Base-by-base conservation (phyloP, 1,140 invertebrate genomes). In the Bombus superbus region DNA sequence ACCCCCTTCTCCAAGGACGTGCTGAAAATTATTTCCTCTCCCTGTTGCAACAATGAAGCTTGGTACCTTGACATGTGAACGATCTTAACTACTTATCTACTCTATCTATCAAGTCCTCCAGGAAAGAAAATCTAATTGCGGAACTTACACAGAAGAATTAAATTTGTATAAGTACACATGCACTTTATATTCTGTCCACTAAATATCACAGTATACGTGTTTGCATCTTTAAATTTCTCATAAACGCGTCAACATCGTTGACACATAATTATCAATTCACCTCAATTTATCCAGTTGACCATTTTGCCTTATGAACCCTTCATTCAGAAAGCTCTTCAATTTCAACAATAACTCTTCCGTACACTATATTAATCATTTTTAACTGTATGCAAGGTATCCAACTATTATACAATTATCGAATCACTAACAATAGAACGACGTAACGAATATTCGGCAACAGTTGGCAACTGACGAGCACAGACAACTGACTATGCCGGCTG, bases 21-120 rank as follows among this genome's bases (percentile, higher is more conserved):
- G 88, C 85, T 89, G 88, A 90, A 89, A 89, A 89, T 89, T 77
- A 89, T 89, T 90, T 90, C 89, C 86, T 90, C 86, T 68, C 59
- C 81, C 76, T 83, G 69, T 68, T 57, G 68, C 81, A 88, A 83
- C 88, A 89, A 89, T 87, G 88, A 90, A 81, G 73, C 81, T 85
- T 79, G 8, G 59, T 75, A 62, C 71, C 77, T 47, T 42, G 66
- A 44, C 79, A 59, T 74, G 59, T 69, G 72, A 66, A 47, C 35
- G 25, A 84, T 73, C 40, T 42, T 15, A 38, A 81, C 28, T 59
- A n/a, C 38, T n/a, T 78, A 53, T 53, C 47, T 64, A 18, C 28
- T 42, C 10, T n/a, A 8, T 8, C 35, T 38, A 10, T 32, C 53
- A 28, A 32, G n/a, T 73, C 1, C 35, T 72, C 40, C 42, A 2